Evolutionary conservation across 2,888 invertebrate genomes (phyloP).

Genomic region (Allophyes oxyacanthae): DNA sequence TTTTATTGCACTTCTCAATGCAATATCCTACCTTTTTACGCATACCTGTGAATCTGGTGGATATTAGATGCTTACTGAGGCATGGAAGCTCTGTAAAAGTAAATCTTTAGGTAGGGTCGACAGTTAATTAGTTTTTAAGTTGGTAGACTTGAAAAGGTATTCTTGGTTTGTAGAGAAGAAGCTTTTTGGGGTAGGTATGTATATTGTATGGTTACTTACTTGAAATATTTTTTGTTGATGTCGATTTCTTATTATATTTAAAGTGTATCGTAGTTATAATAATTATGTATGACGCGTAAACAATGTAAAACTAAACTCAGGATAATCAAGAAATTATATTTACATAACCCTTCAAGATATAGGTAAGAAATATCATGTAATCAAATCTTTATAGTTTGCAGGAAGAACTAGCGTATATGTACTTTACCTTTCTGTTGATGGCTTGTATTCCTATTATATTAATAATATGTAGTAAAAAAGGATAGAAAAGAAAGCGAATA

Average conservation of each 20-base stretch:
- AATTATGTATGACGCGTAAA: too few relatives aligned
- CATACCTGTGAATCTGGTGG: slow-evolving; percentile 56
- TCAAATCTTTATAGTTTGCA: too few relatives aligned
- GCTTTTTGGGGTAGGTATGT: neutral
- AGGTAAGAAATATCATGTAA: too few relatives aligned
- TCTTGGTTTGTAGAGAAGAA: neutral
- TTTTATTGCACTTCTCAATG: slow-evolving; percentile 82
- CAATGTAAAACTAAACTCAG: too few relatives aligned
- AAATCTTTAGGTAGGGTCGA: slow-evolving; percentile 14
- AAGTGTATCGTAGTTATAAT: too few relatives aligned
- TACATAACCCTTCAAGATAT: too few relatives aligned
- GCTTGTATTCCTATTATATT: slow-evolving; percentile 16
- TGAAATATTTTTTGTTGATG: neutral
- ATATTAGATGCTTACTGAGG: slow-evolving; percentile 47
- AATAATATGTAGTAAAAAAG: slow-evolving; percentile 24
- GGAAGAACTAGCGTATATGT: too few relatives aligned
- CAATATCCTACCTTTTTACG: slow-evolving; percentile 73
- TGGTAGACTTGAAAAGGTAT: slow-evolving; percentile 5
- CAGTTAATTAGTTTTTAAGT: slow-evolving; percentile 37
- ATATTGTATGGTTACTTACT: neutral
- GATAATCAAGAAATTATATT: too few relatives aligned
- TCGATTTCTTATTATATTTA: neutral
- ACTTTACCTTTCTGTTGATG: neutral
- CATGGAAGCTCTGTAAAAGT: slow-evolving; percentile 10
- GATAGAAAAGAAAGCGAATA: slow-evolving; percentile 44